Percentiles rank a stretch among this genome's conserved stretches.
Conservation (phyloP, 2,113 vertebrate species). For the Podarcis raffonei region DNA sequence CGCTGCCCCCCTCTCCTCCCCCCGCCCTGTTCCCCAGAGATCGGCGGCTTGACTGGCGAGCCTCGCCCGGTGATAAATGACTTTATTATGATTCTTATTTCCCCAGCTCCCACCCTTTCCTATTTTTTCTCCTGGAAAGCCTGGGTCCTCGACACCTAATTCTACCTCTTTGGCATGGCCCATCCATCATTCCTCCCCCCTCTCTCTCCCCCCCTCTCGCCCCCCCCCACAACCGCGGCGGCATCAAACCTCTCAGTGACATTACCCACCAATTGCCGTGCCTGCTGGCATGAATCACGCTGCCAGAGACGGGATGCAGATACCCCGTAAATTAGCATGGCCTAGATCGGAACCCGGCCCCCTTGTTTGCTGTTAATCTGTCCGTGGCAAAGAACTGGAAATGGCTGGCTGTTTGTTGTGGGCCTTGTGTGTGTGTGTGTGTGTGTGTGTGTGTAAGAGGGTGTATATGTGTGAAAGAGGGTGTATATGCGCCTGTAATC, state of each 20-base stretch:
- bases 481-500: no score
- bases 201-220: neutral
- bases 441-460: neutral
- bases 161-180: constrained; percentile 21
- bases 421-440: neutral
- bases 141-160: constrained; percentile 11
- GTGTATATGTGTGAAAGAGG: neutral
- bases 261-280: neutral
- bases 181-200: constrained; percentile 23
- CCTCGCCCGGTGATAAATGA: constrained; percentile 8
- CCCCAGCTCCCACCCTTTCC: neutral
- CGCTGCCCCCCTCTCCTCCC: neutral
- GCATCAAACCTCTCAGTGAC: neutral
- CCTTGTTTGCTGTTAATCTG: neutral
- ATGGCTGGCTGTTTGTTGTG: no score
- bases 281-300: constrained; percentile 14
- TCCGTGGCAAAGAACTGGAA: neutral
- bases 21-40: neutral
- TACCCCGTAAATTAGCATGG: neutral
- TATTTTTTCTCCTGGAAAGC: constrained; percentile 7
- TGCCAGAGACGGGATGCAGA: neutral
- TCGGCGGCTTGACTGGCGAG: neutral
- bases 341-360: neutral
- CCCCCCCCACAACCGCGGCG: no score
- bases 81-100: constrained; percentile 29